Base-by-base conservation (phyloP, 2,888 invertebrate genomes). In the Acronicta aceris region DNA sequence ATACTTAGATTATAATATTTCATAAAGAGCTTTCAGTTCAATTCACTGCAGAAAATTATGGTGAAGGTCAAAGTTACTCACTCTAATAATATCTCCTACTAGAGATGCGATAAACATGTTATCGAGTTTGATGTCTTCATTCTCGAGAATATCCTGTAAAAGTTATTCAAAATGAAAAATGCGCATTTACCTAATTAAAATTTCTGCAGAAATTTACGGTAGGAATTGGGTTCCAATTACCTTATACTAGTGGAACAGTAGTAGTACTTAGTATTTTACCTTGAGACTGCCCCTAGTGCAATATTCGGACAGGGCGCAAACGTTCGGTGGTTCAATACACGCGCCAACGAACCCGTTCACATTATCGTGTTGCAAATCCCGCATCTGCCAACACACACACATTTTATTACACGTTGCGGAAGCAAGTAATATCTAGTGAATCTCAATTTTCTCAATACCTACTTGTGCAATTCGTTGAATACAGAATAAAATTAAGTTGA, bases 21-120 rank as follows among this genome's bases (percentile, higher is more conserved):
- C 5, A 6, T 38, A n/a, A n/a, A 38, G n/a, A n/a, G n/a, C 1
- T n/a, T n/a, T 38, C n/a, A n/a, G 13, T n/a, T 38, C 13, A 36
- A 1, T 38, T 38, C 6, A n/a, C n/a, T n/a, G 0, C 38, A n/a
- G 38, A 5, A 52, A 38, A 56, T 40, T 16, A 42, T 33, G 30
- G 21, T 43, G 13, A 40, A 45, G 38, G 38, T 54, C 55, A 56
- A 62, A 38, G 30, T 45, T 36, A 93, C 96, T 96, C 94, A 99
- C 99, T 95, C 98, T 96, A 81, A 99, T 97, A 74, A 99, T 98
- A 91, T 99, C 99, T 57, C 98, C 98, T 13, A 99, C 97, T 71
- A 99, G 95, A 8, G 99, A 99, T 27, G 99, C 98, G 74, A 98
- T 97, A 89, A 99, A 99, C 97, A 99, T 98, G 84, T 98, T 97